Conservation (phyloP, 2,113 vertebrate genomes). For the Rynchops niger region DNA sequence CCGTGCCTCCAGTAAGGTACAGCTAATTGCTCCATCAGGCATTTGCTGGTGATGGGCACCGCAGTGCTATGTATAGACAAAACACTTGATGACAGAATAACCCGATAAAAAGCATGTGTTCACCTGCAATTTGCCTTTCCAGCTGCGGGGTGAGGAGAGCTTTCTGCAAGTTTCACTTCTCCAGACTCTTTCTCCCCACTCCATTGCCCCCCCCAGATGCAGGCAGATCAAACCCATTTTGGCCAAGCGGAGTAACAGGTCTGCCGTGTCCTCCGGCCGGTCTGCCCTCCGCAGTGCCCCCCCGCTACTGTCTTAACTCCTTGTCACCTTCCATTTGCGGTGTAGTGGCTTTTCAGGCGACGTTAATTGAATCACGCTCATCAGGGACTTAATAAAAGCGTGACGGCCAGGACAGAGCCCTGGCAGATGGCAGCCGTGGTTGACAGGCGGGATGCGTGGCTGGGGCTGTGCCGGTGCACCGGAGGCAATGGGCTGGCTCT, state of each 20-base stretch:
- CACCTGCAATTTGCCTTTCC: not conserved
- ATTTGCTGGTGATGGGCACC: not conserved
- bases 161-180: not conserved
- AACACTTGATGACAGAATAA: not conserved
- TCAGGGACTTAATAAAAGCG: not conserved
- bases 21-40: not conserved
- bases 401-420: not conserved
- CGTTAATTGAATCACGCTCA: not conserved
- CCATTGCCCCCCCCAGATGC: rapidly evolving
- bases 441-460: not conserved
- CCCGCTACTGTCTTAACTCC: not conserved
- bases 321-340: not conserved
- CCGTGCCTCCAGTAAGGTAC: not conserved
- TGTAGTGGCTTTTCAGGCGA: not conserved
- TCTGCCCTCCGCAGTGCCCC: not conserved
- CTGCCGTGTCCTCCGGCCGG: rapidly evolving
- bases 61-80: rapidly evolving
- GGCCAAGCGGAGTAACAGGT: not conserved
- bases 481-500: not conserved
- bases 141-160: not conserved
- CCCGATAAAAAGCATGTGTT: rapidly evolving
- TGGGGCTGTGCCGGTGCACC: not conserved
- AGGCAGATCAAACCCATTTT: not conserved
- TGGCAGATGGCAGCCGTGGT: not conserved
- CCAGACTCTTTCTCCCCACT: not conserved